phyloP scores from a whole-genome alignment of 1,140 invertebrate genomes.

The Elymnias hypermnestra region DNA sequence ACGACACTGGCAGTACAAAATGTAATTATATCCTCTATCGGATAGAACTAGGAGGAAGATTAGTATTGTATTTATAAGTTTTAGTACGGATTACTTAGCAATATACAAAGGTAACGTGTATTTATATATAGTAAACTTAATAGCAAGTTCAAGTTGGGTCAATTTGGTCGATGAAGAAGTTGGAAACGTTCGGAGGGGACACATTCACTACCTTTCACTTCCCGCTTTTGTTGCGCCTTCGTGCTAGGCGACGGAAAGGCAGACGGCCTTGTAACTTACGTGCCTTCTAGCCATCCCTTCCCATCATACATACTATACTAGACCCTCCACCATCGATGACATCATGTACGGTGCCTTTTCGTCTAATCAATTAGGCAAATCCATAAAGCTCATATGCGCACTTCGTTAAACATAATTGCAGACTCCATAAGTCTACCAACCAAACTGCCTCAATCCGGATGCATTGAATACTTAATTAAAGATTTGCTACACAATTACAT shows the following conservation, averaged over 20 bases:
- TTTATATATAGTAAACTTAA: background rate
- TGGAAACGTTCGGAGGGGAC: conserved; percentile 44
- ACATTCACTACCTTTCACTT: conserved; percentile 74
- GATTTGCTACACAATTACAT: conserved; percentile 42
- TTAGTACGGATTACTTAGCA: too few species aligned
- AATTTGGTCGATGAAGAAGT: conserved; percentile 24
- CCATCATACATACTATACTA: conserved; percentile 24
- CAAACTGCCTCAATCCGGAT: background rate
- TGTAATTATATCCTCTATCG: too few species aligned
- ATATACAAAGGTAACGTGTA: too few species aligned
- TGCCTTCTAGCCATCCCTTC: conserved; percentile 54
- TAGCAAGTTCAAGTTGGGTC: conserved; percentile 1
- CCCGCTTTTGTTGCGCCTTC: conserved; percentile 66
- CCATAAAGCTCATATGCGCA: conserved; percentile 8
- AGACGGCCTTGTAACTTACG: conserved; percentile 62
- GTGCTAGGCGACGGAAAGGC: conserved; percentile 63
- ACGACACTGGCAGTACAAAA: too few species aligned
- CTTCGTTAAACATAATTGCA: too few species aligned
- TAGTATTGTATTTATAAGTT: too few species aligned
- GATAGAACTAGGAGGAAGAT: too few species aligned
- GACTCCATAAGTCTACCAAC: too few species aligned
- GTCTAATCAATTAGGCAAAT: conserved; percentile 20
- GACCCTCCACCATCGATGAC: conserved; percentile 25
- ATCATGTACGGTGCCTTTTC: conserved; percentile 24
- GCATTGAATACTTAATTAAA: conserved; percentile 15